Percentiles rank a stretch among this genome's conserved stretches.
These are phyloP conservation scores for Ennomos fuscantarius DNA, from an alignment of 2,888 invertebrate species.

Conservation along the genomic window DNA sequence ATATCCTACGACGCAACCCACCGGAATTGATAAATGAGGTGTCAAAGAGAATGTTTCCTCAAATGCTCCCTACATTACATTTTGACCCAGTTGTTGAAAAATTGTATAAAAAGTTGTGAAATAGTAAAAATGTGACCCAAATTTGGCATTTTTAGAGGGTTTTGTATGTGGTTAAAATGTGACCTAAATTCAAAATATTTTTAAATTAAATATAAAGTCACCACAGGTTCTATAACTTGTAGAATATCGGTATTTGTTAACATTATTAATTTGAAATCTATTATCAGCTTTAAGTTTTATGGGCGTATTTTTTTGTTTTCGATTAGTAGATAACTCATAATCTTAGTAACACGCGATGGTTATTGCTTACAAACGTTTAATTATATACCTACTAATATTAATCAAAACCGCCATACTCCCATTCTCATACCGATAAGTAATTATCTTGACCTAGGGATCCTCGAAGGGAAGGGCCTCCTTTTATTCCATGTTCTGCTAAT, in stretches of 20 bases:
- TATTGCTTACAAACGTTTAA: neutral
- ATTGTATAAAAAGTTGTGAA: conserved; percentile 6
- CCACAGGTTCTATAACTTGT: no score
- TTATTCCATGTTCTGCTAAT: conserved; percentile 41
- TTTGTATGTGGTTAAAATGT: conserved; percentile 25
- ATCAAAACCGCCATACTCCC: conserved; percentile 23
- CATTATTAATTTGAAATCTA: no score
- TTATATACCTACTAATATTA: conserved; percentile 14
- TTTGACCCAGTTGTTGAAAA: conserved; percentile 10
- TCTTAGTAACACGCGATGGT: neutral
- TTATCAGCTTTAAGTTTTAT: no score
- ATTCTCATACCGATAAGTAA: conserved; percentile 31
- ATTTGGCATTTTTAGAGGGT: conserved; percentile 23
- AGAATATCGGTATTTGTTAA: no score
- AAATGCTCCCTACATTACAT: conserved; percentile 11
- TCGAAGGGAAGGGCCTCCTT: conserved; percentile 35
- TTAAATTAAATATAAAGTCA: no score
- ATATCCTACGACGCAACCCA: no score
- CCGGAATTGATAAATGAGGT: conserved; percentile 36
- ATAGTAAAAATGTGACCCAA: conserved; percentile 28
- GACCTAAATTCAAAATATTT: no score
- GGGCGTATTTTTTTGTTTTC: no score
- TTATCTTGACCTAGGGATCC: conserved; percentile 37
- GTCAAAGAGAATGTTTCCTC: conserved; percentile 27
- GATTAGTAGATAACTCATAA: no score